Base-by-base conservation (phyloP, 1,140 invertebrate species). In the Procambarus virginalis region DNA sequence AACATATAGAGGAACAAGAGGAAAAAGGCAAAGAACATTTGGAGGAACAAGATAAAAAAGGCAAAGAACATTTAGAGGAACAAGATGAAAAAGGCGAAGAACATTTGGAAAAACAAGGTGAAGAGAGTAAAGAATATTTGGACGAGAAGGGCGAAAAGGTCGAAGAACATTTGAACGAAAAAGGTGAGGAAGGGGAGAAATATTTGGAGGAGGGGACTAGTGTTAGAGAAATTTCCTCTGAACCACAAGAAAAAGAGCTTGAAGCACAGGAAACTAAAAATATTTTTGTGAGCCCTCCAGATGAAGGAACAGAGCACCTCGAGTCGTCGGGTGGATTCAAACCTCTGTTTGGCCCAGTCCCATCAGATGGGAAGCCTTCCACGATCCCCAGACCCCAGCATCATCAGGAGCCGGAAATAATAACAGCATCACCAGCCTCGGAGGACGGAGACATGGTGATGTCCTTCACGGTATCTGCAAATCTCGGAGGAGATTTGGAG, bases 381-480 rank as follows among this genome's bases (percentile, higher is more conserved):
- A 22, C 60, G 8, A 20, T 6, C 34, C 81, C 81, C 55, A n/a
- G 17, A 58, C 8, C 8, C 17, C 34, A 55, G 6, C 82, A 45
- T 5, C 17, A 17, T 2, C 51, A 84, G 17, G 81, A 89, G 60
- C 73, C 88, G 4, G 88, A 84, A 68, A 84, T 89, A n/a, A 89
- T 89, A 60, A 89, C 88, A 49, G 88, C 88, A 46, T 70, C 81
- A 14, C 82, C 88, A n/a, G 10, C 55, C 8, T 10, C 10, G 17
- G 58, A 84, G n/a, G 73, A 49, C 4, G 88, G 58, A 14, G 80
- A 60, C 34, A 3, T 51, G 4, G 22, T 78, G 3, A 84, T 84
- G 81, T 60, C 82, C 2, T n/a, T 89, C 20, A 89, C 55, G 51
- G 88, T 89, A 6, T 89, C 88, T 17, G 82, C 88, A 9, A 77